phyloP scores from a whole-genome alignment of 2,797 vertebrate species.

The Chaetophractus vellerosus region DNA sequence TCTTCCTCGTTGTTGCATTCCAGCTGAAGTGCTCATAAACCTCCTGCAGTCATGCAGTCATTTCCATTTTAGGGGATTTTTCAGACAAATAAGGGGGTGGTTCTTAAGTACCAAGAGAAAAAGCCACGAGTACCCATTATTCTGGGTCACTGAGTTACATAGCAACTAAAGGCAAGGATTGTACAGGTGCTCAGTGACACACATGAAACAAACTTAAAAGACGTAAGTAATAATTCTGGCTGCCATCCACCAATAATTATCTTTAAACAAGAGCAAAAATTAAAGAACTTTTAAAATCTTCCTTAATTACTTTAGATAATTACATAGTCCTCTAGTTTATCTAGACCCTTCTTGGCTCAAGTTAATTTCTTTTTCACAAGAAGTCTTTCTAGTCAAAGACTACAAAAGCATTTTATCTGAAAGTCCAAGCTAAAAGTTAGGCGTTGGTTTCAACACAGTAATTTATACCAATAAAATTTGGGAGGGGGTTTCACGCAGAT shows the following conservation, averaged over 20 bases:
- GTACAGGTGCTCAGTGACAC: background rate
- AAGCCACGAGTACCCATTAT: background rate
- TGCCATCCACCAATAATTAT: conserved; percentile 40
- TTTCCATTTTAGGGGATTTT: conserved; percentile 47
- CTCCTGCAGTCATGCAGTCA: background rate
- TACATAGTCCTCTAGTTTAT: background rate
- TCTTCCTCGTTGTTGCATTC: background rate
- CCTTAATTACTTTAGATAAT: conserved; percentile 54
- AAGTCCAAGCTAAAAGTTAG: background rate
- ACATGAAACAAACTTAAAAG: conserved; percentile 47
- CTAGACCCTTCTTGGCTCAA: background rate
- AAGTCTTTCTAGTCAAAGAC: conserved; percentile 45
- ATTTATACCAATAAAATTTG: conserved; percentile 1
- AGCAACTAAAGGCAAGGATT: conserved; percentile 26
- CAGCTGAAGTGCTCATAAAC: conserved; percentile 20
- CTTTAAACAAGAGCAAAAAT: conserved; percentile 25
- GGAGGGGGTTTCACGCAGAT: background rate
- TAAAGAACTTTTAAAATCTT: background rate
- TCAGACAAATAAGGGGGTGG: background rate
- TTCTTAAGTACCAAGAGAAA: conserved; percentile 58
- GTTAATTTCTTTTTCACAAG: background rate
- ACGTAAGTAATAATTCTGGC: conserved; percentile 20
- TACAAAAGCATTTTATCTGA: conserved; percentile 39
- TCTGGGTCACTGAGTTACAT: background rate
- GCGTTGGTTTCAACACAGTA: conserved; percentile 31